Evolutionary conservation across 1,140 invertebrate genomes (phyloP), one percentile per base, ranked within the genome.

Genomic region (Nephila pilipes): DNA sequence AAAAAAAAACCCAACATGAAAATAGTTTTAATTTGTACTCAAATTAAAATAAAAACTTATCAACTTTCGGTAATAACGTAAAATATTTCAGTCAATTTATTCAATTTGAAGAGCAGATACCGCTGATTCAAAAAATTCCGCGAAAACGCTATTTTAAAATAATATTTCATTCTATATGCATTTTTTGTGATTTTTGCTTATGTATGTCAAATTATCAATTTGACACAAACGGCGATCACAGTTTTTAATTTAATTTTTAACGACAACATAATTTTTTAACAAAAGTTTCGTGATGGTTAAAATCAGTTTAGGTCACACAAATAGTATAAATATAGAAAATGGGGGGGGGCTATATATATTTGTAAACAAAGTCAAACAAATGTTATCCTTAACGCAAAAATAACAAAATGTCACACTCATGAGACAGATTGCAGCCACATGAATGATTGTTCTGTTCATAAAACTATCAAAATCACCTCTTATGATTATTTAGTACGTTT

Each of bases 291-390:
- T n/a, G n/a, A n/a, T n/a, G n/a, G n/a, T n/a, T 10, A 46, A 46
- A 46, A 46, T 46, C 10, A 2, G 10, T 46, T 10, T 0, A 46
- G 6, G 6, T 10, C 46, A 46, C 12, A 46, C 46, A 46, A 46
- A 46, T 10, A 46, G 6, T 46, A 46, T 46, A 46, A 46, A 46
- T 46, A 46, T 46, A 46, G 0, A 46, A 10, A 46, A n/a, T n/a
- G n/a, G n/a, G n/a, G 46, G 46, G 46, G 46, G 46, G 46, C 46
- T 46, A 46, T 46, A 10, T n/a, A 6, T 46, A 46, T 46, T 32
- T 32, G 69, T 36, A 75, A 75, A 75, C 65, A 75, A 69, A 69
- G 14, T 75, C 65, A 18, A 75, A 75, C 69, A 75, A 75, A 75
- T 75, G 69, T 75, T 75, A 75, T 36, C 69, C 69, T 75, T 18